A percentile compares a stretch with the other conserved stretches of the same genome.
Conservation (phyloP, 2,888 invertebrate genomes). For the Drosophila rellima region DNA sequence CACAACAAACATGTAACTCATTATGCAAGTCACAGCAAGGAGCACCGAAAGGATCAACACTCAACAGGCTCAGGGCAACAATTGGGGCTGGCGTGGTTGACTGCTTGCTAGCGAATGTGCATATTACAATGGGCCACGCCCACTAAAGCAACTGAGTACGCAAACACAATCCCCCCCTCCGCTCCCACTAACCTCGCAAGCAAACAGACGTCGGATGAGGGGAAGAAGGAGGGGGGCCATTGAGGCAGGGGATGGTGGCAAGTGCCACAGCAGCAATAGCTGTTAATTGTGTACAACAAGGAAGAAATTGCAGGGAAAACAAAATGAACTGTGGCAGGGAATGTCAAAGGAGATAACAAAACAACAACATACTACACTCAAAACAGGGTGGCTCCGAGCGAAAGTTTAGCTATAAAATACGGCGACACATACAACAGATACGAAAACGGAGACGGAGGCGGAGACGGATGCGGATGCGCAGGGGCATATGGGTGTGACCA, state of each 20-base stretch:
- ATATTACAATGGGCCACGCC: constrained; percentile 61
- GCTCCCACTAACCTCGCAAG: background rate
- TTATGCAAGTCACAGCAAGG: constrained; percentile 69
- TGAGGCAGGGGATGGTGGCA: constrained; percentile 2
- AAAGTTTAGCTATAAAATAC: constrained; percentile 70
- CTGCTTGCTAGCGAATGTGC: constrained; percentile 50
- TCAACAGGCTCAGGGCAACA: constrained; percentile 21
- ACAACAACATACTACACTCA: constrained; percentile 16
- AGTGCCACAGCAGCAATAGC: constrained; percentile 53
- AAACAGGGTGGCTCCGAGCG: constrained; percentile 40
- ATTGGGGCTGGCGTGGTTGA: constrained; percentile 11
- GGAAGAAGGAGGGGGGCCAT: background rate
- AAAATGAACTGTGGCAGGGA: constrained; percentile 66
- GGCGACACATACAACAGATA: constrained; percentile 60
- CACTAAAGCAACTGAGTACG: constrained; percentile 39
- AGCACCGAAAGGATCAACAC: constrained; percentile 31
- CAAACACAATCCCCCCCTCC: constrained; percentile 30
- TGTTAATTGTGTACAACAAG: constrained; percentile 79
- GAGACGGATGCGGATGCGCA: constrained; percentile 3
- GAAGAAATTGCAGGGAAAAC: constrained; percentile 78
- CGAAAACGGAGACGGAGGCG: constrained; percentile 24
- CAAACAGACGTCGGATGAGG: constrained; percentile 28
- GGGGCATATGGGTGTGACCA: background rate
- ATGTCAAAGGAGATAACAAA: constrained; percentile 60
- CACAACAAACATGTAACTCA: constrained; percentile 71